phyloP scores from a whole-genome alignment of 2,113 vertebrate species.

The Sterna hirundo region DNA sequence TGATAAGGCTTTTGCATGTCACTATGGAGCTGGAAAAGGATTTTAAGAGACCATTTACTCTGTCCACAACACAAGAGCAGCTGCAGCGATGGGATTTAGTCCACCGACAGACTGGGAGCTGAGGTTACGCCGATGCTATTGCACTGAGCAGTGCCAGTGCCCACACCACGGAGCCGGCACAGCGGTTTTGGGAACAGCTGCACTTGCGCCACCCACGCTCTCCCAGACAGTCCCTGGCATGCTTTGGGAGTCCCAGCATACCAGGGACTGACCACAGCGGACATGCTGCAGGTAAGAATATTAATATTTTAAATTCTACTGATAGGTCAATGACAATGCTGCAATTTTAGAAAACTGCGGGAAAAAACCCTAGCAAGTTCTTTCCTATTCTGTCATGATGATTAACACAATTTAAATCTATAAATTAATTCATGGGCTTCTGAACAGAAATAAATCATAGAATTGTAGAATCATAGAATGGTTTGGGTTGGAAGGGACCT shows the following conservation, averaged over 20 bases:
- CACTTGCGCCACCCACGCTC: rapidly evolving
- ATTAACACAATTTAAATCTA: background rate
- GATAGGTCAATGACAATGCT: background rate
- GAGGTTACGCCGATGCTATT: background rate
- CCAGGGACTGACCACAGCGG: background rate
- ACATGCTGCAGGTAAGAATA: background rate
- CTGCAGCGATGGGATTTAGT: background rate
- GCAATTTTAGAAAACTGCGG: background rate
- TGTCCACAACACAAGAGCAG: background rate
- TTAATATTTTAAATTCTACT: background rate
- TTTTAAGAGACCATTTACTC: background rate
- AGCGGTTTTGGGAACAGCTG: rapidly evolving
- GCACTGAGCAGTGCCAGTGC: background rate
- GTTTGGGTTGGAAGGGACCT: background rate
- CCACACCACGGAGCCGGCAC: background rate
- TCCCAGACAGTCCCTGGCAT: background rate
- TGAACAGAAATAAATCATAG: background rate
- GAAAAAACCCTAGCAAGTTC: background rate
- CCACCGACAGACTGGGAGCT: background rate
- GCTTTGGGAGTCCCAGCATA: background rate
- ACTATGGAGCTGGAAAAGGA: background rate
- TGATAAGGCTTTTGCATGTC: rapidly evolving
- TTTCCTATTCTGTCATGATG: background rate
- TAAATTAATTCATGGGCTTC: background rate
- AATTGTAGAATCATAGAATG: background rate